Base-by-base conservation (phyloP, 2,797 vertebrate genomes). In the Helicolenus hilgendorfi region DNA sequence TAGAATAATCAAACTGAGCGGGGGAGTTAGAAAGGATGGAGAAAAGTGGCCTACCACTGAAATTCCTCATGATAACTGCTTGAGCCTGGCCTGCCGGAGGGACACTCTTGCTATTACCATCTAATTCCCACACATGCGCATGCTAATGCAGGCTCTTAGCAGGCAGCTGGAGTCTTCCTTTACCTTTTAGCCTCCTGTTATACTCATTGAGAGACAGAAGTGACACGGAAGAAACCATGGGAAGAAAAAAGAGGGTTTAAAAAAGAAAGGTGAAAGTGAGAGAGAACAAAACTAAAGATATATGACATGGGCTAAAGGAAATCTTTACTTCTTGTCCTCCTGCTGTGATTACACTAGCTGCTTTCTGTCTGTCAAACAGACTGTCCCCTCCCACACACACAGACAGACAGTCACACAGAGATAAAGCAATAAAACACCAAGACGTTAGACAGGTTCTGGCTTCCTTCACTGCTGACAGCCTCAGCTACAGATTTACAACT, bases 321-420 rank as follows among this genome's bases (percentile, higher is more conserved):
- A 82, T 86, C 69, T 81, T 77, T 67, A 77, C 79, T 75, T 67
- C 72, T 88, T 60, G 45, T 76, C 73, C 82, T 81, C 71, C 88
- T 92, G 89, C 81, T 84, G 89, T 85, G 88, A 92, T 92, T 91
- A 90, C 62, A 64, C 76, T 56, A 6, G 59, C 87, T 83, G 81
- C 73, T 84, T 35, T 79, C 84, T 59, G 77, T 71, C 85, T 75
- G 85, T 87, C 87, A 87, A 87, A 89, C 84, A 86, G 38, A 33
- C 53, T 5, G 64, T 41, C 31, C 68, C 36, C 76, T 41, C 92
- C 91, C 85, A n/a, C 77, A 53, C 76, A 31, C 72, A 24, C 38
- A 60, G 22, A 38, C 38, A 63, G 45, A 58, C 58, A 38, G 8
- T 53, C 58, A 76, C 64, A 77, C 59, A 78, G 45, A 49, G 45